phyloP scores from a whole-genome alignment of 2,797 vertebrate genomes.

The Limnodromus scolopaceus region DNA sequence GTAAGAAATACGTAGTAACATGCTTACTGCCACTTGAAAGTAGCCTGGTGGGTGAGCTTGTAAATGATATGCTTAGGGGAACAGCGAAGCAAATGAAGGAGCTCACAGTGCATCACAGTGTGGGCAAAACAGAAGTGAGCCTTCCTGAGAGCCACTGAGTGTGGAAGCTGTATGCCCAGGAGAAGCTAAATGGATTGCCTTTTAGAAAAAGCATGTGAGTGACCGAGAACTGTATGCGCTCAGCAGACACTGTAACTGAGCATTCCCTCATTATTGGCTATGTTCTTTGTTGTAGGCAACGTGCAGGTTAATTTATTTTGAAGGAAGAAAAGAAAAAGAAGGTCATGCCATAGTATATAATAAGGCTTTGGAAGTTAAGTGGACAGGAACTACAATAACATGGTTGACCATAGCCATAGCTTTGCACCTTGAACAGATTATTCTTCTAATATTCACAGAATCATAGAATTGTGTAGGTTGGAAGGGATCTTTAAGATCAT shows the following conservation, averaged over 20 bases:
- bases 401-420: neutral
- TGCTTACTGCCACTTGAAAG: neutral
- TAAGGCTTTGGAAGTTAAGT: neutral
- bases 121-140: neutral
- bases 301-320: neutral
- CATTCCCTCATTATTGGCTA: neutral
- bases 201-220: neutral
- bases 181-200: neutral
- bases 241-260: neutral
- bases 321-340: neutral
- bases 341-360: neutral
- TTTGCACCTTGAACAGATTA: neutral
- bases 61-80: rapidly evolving
- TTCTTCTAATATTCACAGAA: neutral
- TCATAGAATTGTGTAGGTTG: no score
- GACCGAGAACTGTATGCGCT: neutral
- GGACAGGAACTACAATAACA: neutral
- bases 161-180: neutral
- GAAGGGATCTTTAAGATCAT: no score
- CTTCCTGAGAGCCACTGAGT: neutral
- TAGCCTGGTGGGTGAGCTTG: neutral
- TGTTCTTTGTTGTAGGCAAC: neutral
- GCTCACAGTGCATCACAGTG: neutral
- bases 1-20: neutral
- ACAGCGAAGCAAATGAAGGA: neutral